These are phyloP conservation scores for Ochotona curzoniae DNA, from an alignment of 2,113 vertebrate species.

Conservation along the genomic window DNA sequence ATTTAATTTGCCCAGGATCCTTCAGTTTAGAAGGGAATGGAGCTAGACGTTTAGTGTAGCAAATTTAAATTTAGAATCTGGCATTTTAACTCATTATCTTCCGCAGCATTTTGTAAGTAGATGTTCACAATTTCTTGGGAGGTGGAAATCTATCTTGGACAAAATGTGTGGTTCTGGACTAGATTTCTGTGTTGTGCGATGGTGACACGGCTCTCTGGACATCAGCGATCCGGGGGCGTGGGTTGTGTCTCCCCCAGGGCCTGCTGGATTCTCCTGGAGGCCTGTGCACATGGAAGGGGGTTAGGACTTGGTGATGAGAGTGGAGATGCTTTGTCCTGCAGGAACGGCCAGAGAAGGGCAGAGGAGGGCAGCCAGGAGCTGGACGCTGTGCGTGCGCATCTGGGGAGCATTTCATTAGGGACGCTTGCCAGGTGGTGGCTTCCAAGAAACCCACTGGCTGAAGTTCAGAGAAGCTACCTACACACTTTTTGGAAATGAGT, in stretches of 20 bases:
- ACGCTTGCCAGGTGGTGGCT: constrained; percentile 25
- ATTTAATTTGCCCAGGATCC: background rate
- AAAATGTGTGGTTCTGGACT: background rate
- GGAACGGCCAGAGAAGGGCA: background rate
- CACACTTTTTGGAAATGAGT: constrained; percentile 35
- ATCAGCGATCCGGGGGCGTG: background rate
- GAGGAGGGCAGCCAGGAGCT: background rate
- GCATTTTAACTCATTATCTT: background rate
- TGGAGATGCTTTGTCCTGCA: background rate
- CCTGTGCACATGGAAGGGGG: background rate
- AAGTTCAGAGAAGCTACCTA: background rate
- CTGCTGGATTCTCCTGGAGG: background rate
- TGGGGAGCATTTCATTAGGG: constrained; percentile 33
- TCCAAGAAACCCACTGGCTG: constrained; percentile 27
- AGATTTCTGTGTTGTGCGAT: background rate
- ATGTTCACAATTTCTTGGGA: background rate
- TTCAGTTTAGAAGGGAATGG: background rate
- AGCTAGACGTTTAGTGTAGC: background rate
- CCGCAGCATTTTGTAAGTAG: constrained; percentile 5
- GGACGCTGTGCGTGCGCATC: constrained; percentile 10
- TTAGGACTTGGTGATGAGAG: background rate
- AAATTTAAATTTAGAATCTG: background rate
- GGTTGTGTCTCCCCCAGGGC: background rate
- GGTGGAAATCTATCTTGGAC: background rate
- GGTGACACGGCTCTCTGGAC: background rate